phyloP scores from a whole-genome alignment of 1,140 invertebrate genomes.

The Drosophila setifemur region DNA sequence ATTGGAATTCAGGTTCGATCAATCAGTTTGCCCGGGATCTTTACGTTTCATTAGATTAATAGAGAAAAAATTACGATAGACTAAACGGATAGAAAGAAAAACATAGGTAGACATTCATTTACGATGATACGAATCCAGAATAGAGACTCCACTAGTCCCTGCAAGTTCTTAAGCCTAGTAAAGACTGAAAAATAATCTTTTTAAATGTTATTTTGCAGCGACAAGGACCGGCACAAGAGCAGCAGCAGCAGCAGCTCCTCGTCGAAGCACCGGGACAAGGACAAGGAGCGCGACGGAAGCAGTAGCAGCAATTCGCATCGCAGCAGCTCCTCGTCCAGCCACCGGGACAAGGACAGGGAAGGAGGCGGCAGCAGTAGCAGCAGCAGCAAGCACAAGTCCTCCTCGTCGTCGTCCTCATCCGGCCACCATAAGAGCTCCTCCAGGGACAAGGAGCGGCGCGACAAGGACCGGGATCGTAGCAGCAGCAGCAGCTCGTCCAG shows the following conservation, averaged over 20 bases:
- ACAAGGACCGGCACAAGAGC: slow-evolving; percentile 83
- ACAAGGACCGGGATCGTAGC: slow-evolving; percentile 82
- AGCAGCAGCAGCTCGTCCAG: slow-evolving; percentile 83
- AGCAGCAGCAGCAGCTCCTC: slow-evolving; percentile 67
- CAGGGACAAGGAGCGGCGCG: slow-evolving; percentile 82
- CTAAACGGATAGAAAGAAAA: neutral
- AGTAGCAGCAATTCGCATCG: slow-evolving; percentile 82
- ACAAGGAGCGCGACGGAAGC: slow-evolving; percentile 70
- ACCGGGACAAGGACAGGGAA: slow-evolving; percentile 83
- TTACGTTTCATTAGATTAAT: too few relatives aligned
- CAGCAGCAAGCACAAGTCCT: slow-evolving; percentile 82
- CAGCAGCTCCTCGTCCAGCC: slow-evolving; percentile 71
- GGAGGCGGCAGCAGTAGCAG: slow-evolving; percentile 50
- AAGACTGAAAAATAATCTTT: neutral
- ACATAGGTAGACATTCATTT: too few relatives aligned
- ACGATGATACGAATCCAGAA: too few relatives aligned
- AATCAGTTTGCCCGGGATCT: too few relatives aligned
- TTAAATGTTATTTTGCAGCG: slow-evolving; percentile 31
- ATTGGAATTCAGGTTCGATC: too few relatives aligned
- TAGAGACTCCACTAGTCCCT: too few relatives aligned
- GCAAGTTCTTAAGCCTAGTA: too few relatives aligned
- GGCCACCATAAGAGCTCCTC: slow-evolving; percentile 75
- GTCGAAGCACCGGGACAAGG: slow-evolving; percentile 76
- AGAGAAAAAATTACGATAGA: too few relatives aligned
- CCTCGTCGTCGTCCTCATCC: slow-evolving; percentile 79